Evolutionary conservation across 2,888 invertebrate genomes (phyloP).

Genomic region (Hermaeophaga mercurialis): DNA sequence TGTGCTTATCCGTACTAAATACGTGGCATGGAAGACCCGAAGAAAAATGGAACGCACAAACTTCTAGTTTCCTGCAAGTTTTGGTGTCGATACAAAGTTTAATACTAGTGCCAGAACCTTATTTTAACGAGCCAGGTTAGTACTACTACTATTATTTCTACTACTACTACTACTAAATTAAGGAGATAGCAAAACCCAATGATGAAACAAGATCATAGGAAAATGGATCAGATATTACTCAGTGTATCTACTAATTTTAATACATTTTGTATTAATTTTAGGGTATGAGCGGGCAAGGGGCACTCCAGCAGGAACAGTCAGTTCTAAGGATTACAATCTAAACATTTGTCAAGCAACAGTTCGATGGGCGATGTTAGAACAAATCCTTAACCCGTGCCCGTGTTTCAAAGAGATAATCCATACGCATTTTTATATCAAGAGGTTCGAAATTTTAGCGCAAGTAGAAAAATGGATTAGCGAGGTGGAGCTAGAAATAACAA

Average conservation of each 20-base stretch:
- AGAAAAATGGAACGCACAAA: slow-evolving; percentile 97
- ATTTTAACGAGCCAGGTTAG: slow-evolving; percentile 89
- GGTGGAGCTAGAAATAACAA: slow-evolving; percentile 69
- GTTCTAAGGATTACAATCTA: slow-evolving; percentile 92
- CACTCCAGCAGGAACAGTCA: slow-evolving; percentile 85
- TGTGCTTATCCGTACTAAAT: slow-evolving; percentile 91
- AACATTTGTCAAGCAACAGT: slow-evolving; percentile 95
- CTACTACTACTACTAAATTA: no score
- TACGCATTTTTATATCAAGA: slow-evolving; percentile 93
- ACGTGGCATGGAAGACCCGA: slow-evolving; percentile 97
- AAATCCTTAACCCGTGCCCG: slow-evolving; percentile 85
- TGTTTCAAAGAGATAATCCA: slow-evolving; percentile 94
- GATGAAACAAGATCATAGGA: no score
- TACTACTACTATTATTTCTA: background rate
- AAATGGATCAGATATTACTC: no score
- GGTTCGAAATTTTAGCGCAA: slow-evolving; percentile 86
- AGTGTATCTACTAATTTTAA: no score
- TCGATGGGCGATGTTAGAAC: slow-evolving; percentile 96
- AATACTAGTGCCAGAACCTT: slow-evolving; percentile 90
- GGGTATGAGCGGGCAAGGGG: slow-evolving; percentile 82
- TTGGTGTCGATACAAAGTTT: slow-evolving; percentile 91
- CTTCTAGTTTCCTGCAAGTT: slow-evolving; percentile 91
- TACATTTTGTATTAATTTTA: slow-evolving; percentile 8
- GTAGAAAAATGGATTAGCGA: slow-evolving; percentile 91
- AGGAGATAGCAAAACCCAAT: no score